Evolutionary conservation across 2,888 invertebrate species (phyloP).

Genomic region (Nebria salina): DNA sequence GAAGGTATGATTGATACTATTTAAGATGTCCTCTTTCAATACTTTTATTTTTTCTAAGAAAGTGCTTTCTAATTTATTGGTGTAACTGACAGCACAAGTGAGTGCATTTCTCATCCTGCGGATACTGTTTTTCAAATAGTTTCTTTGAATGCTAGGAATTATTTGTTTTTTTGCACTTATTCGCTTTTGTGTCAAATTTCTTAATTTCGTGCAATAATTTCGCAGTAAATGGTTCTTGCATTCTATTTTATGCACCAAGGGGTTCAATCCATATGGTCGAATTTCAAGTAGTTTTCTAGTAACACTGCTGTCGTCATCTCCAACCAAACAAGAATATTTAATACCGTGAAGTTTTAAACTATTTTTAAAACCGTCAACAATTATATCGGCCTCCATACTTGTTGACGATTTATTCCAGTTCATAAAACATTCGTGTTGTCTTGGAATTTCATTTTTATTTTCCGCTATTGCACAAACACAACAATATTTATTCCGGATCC

Average conservation of each 20-base stretch:
- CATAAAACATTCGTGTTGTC: slow-evolving; percentile 28
- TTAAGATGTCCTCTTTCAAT: slow-evolving; percentile 2
- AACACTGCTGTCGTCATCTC: slow-evolving; percentile 37
- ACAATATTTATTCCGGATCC: slow-evolving; percentile 4
- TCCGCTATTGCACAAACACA: slow-evolving; percentile 12
- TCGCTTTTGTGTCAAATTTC: slow-evolving; percentile 10
- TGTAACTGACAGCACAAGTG: slow-evolving; percentile 8
- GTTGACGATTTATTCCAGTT: slow-evolving; percentile 31
- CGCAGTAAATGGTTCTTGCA: slow-evolving; percentile 39
- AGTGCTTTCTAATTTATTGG: neutral
- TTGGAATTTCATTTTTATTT: neutral
- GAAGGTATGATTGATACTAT: slow-evolving; percentile 16
- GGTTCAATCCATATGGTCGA: slow-evolving; percentile 27
- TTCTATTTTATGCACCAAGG: slow-evolving; percentile 38
- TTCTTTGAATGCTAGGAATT: neutral
- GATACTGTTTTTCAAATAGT: slow-evolving; percentile 11
- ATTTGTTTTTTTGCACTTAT: slow-evolving; percentile 13
- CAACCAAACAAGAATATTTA: slow-evolving; percentile 27
- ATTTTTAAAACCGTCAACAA: slow-evolving; percentile 30
- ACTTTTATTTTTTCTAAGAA: neutral
- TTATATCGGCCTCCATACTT: neutral
- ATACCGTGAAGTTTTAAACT: slow-evolving; percentile 23
- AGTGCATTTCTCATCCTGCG: slow-evolving; percentile 13
- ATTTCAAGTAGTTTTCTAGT: slow-evolving; percentile 18
- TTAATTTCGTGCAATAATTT: slow-evolving; percentile 28